Evolutionary conservation across 2,113 vertebrate genomes (phyloP).

Genomic region (Melanocharis versteri): DNA sequence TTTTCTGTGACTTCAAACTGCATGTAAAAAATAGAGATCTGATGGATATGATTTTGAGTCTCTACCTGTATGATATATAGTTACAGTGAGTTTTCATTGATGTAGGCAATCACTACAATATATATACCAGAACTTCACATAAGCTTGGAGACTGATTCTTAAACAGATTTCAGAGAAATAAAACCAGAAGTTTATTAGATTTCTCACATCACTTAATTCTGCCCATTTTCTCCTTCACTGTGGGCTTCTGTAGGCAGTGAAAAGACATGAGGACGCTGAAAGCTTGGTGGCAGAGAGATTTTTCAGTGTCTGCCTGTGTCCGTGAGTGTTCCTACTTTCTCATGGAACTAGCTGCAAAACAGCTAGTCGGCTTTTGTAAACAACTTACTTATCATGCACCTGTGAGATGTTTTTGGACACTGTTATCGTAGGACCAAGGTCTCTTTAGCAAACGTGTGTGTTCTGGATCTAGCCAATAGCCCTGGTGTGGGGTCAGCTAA

Average conservation of each 20-base stretch:
- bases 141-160: neutral
- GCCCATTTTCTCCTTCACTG: neutral
- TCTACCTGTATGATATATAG: neutral
- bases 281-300: too few species aligned
- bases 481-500: too few species aligned
- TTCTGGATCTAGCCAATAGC: too few species aligned
- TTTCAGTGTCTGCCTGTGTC: too few species aligned
- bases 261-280: too few species aligned
- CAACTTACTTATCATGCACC: too few species aligned
- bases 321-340: too few species aligned
- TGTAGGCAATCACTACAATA: neutral
- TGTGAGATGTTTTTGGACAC: too few species aligned
- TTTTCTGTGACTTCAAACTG: neutral
- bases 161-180: neutral
- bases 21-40: neutral
- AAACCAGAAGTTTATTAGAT: neutral
- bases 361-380: too few species aligned
- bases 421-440: too few species aligned
- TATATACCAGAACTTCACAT: neutral
- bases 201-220: neutral
- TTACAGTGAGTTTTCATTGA: neutral
- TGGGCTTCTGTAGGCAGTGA: neutral
- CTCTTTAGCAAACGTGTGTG: too few species aligned
- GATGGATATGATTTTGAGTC: neutral
- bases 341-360: too few species aligned